phyloP scores from a whole-genome alignment of 53 echinoderm and acorn worm genomes.

The Echinarachnius parma region DNA sequence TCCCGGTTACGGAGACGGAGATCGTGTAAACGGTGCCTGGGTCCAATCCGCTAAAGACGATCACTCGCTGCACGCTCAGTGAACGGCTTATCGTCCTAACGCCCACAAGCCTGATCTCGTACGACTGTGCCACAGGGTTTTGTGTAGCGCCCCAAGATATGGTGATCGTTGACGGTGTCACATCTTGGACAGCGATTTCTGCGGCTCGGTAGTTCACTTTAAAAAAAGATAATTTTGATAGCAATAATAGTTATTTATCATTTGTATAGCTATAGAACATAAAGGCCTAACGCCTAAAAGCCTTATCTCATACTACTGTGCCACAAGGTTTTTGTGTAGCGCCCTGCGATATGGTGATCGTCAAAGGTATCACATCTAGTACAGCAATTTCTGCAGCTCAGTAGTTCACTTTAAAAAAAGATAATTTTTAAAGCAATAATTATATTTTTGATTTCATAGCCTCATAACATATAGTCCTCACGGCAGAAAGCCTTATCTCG shows the following conservation, averaged over 20 bases:
- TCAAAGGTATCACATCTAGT: constrained; percentile 1
- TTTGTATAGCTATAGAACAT: too few relatives aligned
- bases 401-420: constrained; percentile 44
- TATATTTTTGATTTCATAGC: too few relatives aligned
- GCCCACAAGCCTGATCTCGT: constrained; percentile 1
- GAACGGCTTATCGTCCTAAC: not conserved
- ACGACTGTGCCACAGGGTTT: constrained; percentile 17
- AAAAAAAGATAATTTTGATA: too few relatives aligned
- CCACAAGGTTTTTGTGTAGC: constrained; percentile 12
- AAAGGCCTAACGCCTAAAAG: not conserved
- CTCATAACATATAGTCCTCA: not conserved
- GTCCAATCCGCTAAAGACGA: constrained; percentile 21
- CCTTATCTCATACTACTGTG: constrained; percentile 21
- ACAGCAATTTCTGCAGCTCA: constrained; percentile 49
- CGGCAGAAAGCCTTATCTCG: not conserved
- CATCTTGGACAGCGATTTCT: constrained; percentile 33
- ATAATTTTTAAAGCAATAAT: too few relatives aligned
- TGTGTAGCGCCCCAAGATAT: constrained; percentile 45
- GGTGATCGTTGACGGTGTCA: constrained; percentile 27
- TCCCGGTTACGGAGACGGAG: constrained; percentile 29
- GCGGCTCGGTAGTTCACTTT: constrained; percentile 44
- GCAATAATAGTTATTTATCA: too few relatives aligned
- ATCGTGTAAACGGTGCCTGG: constrained; percentile 40
- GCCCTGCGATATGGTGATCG: constrained; percentile 46
- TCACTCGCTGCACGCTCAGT: not conserved